These are phyloP conservation scores for Panthera leo DNA, from an alignment of 2,113 vertebrate species.

Conservation along the genomic window DNA sequence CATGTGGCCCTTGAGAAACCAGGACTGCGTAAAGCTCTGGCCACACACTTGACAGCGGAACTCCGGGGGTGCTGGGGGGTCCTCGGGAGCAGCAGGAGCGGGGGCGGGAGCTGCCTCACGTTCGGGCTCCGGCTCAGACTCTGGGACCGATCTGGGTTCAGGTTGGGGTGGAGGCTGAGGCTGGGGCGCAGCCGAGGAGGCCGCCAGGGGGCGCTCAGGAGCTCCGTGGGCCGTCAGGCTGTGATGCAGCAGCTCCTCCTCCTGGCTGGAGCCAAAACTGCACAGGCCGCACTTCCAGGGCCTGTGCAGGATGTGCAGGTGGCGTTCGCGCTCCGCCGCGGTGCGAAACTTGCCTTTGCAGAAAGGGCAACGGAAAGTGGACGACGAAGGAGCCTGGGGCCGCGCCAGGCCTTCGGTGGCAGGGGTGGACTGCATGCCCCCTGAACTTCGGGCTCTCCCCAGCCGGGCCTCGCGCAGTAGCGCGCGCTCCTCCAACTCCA, in stretches of 20 bases:
- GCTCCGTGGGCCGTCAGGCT: constrained; percentile 86
- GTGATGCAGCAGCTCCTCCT: constrained; percentile 89
- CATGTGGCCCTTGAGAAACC: constrained; percentile 97
- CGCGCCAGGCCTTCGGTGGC: constrained; percentile 66
- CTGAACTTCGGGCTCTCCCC: constrained; percentile 59
- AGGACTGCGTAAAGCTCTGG: constrained; percentile 95
- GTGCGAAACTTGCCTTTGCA: constrained; percentile 97
- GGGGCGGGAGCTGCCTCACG: constrained; percentile 77
- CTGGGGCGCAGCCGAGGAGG: constrained; percentile 55
- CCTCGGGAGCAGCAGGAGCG: constrained; percentile 69
- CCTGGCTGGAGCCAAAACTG: constrained; percentile 92
- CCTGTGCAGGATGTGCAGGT: constrained; percentile 94
- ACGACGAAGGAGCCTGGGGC: constrained; percentile 77
- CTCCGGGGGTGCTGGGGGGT: constrained; percentile 80
- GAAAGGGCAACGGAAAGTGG: constrained; percentile 91
- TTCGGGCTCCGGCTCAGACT: constrained; percentile 63
- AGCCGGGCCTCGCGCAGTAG: constrained; percentile 74
- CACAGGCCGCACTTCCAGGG: constrained; percentile 94
- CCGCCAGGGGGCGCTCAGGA: constrained; percentile 69
- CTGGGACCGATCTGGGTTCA: constrained; percentile 59
- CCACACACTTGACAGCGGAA: constrained; percentile 94
- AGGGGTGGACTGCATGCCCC: constrained; percentile 51
- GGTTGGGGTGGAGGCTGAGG: constrained; percentile 54
- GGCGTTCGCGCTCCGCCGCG: constrained; percentile 91
- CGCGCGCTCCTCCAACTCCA: constrained; percentile 83